Evolutionary conservation across 2,797 vertebrate genomes (phyloP).

Genomic region (Alectoris magna): DNA sequence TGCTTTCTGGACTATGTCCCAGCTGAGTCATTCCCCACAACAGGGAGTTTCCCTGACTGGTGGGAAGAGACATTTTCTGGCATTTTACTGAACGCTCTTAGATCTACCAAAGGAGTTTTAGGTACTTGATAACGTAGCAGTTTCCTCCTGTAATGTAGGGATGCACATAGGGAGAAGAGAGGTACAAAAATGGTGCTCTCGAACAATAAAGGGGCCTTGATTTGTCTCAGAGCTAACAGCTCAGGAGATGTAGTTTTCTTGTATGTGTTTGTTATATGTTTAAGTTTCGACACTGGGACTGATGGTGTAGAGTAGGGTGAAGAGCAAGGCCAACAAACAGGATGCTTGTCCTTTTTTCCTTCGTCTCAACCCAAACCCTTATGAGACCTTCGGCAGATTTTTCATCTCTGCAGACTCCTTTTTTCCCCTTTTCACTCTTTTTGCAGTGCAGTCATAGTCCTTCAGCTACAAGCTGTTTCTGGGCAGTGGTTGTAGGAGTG

Average conservation of each 20-base stretch:
- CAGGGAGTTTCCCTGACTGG: conserved; percentile 29
- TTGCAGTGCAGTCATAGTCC: not conserved
- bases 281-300: not conserved
- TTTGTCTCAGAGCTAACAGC: not conserved
- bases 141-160: not conserved
- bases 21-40: conserved; percentile 50
- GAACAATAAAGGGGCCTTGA: not conserved
- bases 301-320: not conserved
- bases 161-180: not conserved
- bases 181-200: not conserved
- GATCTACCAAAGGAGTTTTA: conserved; percentile 9
- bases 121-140: not conserved
- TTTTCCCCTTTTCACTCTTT: not conserved
- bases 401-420: not conserved
- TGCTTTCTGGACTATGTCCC: conserved; percentile 51
- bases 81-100: not conserved
- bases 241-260: not conserved
- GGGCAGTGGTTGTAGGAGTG: not conserved
- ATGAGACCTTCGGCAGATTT: not conserved
- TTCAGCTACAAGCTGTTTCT: not conserved
- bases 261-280: not conserved
- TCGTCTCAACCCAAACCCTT: not conserved
- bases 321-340: not conserved
- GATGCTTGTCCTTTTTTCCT: not conserved
- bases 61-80: conserved; percentile 1